phyloP scores from a whole-genome alignment of 2,113 vertebrate species.

The Chamaea fasciata region DNA sequence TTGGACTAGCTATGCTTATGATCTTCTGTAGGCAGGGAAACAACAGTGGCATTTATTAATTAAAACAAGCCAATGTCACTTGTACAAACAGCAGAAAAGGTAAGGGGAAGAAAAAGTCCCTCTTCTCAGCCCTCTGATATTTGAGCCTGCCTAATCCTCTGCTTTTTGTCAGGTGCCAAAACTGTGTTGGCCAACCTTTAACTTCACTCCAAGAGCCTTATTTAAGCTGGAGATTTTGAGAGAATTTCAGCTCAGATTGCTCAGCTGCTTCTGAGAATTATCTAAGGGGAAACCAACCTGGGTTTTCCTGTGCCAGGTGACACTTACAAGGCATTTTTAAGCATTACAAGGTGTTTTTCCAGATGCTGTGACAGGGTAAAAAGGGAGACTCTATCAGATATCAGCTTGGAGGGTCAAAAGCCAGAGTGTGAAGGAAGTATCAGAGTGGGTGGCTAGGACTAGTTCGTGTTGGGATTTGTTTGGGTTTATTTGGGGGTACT shows the following conservation, averaged over 20 bases:
- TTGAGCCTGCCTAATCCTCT: background rate
- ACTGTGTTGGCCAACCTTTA: background rate
- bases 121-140: background rate
- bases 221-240: background rate
- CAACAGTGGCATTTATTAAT: constrained; percentile 59
- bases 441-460: background rate
- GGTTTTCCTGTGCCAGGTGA: background rate
- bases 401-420: background rate
- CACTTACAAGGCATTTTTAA: background rate
- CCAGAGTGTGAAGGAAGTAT: background rate
- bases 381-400: background rate
- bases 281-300: background rate
- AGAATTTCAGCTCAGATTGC: constrained; percentile 2
- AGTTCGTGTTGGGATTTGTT: background rate
- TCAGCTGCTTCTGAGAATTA: background rate
- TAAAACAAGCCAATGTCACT: constrained; percentile 39
- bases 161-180: constrained; percentile 25
- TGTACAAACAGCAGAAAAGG: constrained; percentile 23
- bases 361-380: background rate
- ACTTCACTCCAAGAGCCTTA: background rate
- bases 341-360: background rate
- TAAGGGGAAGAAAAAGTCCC: background rate
- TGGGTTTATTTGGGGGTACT: background rate
- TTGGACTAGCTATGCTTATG: constrained; percentile 2
- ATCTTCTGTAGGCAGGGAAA: constrained; percentile 44